Evolutionary conservation across 1,140 invertebrate species (phyloP).

Genomic region (Ceratosolen solmsi): DNA sequence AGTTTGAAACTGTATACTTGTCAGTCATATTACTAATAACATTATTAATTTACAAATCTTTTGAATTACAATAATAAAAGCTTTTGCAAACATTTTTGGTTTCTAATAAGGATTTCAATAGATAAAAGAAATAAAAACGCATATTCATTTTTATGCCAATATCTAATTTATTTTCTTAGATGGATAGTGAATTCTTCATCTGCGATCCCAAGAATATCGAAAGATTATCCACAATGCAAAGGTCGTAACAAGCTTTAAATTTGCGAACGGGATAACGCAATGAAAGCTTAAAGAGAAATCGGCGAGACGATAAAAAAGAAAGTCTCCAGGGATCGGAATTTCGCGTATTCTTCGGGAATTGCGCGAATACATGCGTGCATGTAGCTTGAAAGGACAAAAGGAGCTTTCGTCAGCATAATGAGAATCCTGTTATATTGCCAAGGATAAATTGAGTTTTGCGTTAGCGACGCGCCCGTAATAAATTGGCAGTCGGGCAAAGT

Average conservation of each 20-base stretch:
- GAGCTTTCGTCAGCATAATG: conserved; percentile 36
- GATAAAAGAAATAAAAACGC: too few relatives aligned
- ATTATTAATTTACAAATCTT: too few relatives aligned
- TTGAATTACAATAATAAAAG: too few relatives aligned
- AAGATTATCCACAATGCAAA: neutral
- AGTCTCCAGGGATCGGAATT: neutral
- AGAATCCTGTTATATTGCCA: conserved; percentile 50
- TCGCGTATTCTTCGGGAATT: neutral
- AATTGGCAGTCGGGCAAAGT: conserved; percentile 20
- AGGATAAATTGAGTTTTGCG: conserved; percentile 47
- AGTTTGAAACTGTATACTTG: too few relatives aligned
- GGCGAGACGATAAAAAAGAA: neutral
- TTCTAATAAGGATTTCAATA: too few relatives aligned
- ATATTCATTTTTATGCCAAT: too few relatives aligned
- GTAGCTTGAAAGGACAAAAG: conserved; percentile 3
- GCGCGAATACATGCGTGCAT: neutral
- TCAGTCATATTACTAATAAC: too few relatives aligned
- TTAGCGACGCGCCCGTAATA: conserved; percentile 6
- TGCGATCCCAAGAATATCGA: neutral
- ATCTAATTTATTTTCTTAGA: too few relatives aligned
- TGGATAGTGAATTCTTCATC: too few relatives aligned
- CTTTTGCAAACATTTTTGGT: too few relatives aligned
- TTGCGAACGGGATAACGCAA: neutral
- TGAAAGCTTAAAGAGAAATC: neutral
- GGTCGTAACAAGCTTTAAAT: neutral